Conservation (phyloP, 2,888 invertebrate species). For the Dynastes hyllus region DNA sequence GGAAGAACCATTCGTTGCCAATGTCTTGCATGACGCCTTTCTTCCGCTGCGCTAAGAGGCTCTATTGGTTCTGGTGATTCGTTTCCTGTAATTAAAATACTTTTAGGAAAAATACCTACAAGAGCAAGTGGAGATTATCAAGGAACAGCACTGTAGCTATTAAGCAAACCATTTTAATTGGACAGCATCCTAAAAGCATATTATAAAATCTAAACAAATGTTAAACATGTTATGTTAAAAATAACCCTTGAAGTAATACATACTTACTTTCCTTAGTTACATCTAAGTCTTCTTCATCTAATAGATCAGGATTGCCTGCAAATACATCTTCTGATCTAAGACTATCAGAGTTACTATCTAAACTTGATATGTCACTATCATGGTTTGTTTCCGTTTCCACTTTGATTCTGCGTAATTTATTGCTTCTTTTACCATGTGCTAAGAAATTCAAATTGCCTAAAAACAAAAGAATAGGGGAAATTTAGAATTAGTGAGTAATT, state of each 20-base stretch:
- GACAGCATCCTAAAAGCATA: too few relatives aligned
- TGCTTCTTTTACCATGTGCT: conserved; percentile 67
- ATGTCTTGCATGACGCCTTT: conserved; percentile 81
- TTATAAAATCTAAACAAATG: too few relatives aligned
- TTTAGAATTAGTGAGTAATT: too few relatives aligned
- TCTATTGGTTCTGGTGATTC: conserved; percentile 77
- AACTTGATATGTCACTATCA: conserved; percentile 69
- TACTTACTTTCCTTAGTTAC: conserved; percentile 44
- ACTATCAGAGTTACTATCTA: conserved; percentile 69
- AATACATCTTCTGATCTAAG: conserved; percentile 72
- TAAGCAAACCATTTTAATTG: too few relatives aligned
- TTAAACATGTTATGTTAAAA: too few relatives aligned
- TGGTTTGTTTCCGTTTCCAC: conserved; percentile 63
- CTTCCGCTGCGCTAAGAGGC: conserved; percentile 85
- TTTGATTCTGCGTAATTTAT: conserved; percentile 68
- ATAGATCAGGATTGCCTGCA: conserved; percentile 44
- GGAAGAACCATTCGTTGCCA: conserved; percentile 84
- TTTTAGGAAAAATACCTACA: too few relatives aligned
- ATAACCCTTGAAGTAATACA: neutral
- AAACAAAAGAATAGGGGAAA: conserved; percentile 45
- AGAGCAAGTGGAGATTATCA: too few relatives aligned
- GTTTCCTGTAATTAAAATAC: conserved; percentile 56
- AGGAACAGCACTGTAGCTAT: neutral
- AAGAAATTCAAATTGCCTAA: conserved; percentile 69
- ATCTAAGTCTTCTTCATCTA: conserved; percentile 50